These are phyloP conservation scores for Apostichopus leukothele DNA, from an alignment of 53 echinoderm and acorn worm genomes.

Conservation along the genomic window DNA sequence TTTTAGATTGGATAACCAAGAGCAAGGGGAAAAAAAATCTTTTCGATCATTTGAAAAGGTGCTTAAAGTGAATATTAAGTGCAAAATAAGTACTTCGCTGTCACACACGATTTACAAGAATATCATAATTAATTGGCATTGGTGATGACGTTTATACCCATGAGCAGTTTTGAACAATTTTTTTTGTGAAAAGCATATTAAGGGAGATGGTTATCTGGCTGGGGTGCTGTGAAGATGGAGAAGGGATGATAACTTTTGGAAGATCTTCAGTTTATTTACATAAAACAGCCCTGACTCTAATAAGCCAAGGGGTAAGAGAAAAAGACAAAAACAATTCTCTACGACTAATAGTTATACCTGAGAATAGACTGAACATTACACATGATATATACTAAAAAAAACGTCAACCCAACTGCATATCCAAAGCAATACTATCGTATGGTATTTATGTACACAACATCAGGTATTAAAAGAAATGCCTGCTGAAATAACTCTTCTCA, in stretches of 20 bases:
- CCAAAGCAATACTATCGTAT: not conserved
- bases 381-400: not conserved
- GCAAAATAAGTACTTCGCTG: not conserved
- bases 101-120: not conserved
- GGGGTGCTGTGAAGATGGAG: too few relatives aligned
- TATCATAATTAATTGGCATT: too few relatives aligned
- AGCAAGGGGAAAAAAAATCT: too few relatives aligned
- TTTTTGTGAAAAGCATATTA: too few relatives aligned
- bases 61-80: not conserved
- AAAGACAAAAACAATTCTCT: not conserved
- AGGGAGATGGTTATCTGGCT: too few relatives aligned
- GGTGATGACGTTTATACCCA: too few relatives aligned
- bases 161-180: too few relatives aligned
- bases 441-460: too few relatives aligned
- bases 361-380: not conserved
- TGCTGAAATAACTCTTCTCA: too few relatives aligned
- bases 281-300: not conserved
- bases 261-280: conserved; percentile 7
- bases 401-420: not conserved
- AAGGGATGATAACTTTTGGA: not conserved
- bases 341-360: not conserved
- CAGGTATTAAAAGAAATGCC: too few relatives aligned
- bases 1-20: too few relatives aligned
- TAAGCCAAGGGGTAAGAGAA: not conserved
- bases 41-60: not conserved